Evolutionary conservation across 2,888 invertebrate species (phyloP).

Genomic region (Amphipoea oculea): DNA sequence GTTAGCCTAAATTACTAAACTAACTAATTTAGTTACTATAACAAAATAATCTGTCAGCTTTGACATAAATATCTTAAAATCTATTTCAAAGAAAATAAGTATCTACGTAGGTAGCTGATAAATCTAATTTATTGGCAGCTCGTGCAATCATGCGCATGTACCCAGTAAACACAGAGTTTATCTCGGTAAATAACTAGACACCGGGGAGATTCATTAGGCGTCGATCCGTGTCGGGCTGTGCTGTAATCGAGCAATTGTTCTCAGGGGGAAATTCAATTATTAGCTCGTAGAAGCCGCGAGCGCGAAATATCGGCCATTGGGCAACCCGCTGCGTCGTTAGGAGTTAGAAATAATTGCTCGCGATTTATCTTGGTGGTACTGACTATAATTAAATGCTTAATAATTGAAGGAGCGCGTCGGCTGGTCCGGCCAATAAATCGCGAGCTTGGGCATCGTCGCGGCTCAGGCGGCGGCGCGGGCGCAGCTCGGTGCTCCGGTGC

Average conservation of each 20-base stretch:
- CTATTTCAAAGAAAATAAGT: slow-evolving; percentile 65
- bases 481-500: slow-evolving; percentile 73
- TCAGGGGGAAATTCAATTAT: slow-evolving; percentile 88
- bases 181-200: slow-evolving; percentile 89
- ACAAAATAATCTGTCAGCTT: slow-evolving; percentile 30
- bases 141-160: slow-evolving; percentile 90
- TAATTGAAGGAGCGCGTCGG: slow-evolving; percentile 84
- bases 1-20: not conserved
- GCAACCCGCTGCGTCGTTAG: slow-evolving; percentile 84
- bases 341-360: slow-evolving; percentile 86
- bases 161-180: slow-evolving; percentile 88
- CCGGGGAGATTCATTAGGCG: slow-evolving; percentile 89
- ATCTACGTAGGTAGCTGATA: slow-evolving; percentile 75
- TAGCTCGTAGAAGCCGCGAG: slow-evolving; percentile 78
- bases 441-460: slow-evolving; percentile 45
- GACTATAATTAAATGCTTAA: slow-evolving; percentile 88
- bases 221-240: slow-evolving; percentile 87
- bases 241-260: slow-evolving; percentile 90
- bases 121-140: slow-evolving; percentile 88
- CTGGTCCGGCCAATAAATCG: slow-evolving; percentile 82
- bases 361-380: slow-evolving; percentile 83
- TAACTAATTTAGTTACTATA: not conserved
- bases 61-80: slow-evolving; percentile 48
- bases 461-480: slow-evolving; percentile 55
- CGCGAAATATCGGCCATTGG: slow-evolving; percentile 84